phyloP scores from a whole-genome alignment of 2,888 invertebrate genomes.

The Polia nebulosa region DNA sequence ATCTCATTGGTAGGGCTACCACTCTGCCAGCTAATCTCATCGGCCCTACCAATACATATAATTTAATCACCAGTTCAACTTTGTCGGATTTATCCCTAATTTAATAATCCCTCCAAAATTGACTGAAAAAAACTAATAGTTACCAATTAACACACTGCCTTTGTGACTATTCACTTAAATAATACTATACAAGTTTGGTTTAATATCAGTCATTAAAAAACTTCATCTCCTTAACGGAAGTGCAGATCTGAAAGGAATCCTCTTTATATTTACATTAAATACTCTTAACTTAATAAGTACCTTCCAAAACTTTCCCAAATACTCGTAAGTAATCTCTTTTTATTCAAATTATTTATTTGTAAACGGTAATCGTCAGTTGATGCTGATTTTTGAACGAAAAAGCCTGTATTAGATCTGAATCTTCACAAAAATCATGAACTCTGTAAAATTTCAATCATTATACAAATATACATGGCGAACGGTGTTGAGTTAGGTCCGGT shows the following conservation, averaged over 20 bases:
- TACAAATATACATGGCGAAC: background rate
- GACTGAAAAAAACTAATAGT: background rate
- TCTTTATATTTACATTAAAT: slow-evolving; percentile 3
- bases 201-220: background rate
- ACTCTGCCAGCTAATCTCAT: background rate
- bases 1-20: background rate
- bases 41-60: background rate
- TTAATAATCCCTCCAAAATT: slow-evolving; percentile 16
- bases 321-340: background rate
- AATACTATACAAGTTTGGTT: background rate
- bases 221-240: slow-evolving; percentile 15
- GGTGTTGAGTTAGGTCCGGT: background rate
- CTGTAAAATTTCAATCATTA: background rate
- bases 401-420: background rate
- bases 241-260: slow-evolving; percentile 47
- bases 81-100: background rate
- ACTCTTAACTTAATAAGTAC: slow-evolving; percentile 33
- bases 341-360: slow-evolving; percentile 8
- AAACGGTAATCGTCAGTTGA: slow-evolving; percentile 47
- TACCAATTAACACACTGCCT: slow-evolving; percentile 26
- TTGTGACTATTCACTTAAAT: slow-evolving; percentile 7
- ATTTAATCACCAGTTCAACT: background rate
- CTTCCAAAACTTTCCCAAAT: slow-evolving; percentile 54
- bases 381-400: slow-evolving; percentile 12
- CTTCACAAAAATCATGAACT: background rate